Base-by-base conservation (phyloP, 2,888 invertebrate species). In the Achlya flavicornis region DNA sequence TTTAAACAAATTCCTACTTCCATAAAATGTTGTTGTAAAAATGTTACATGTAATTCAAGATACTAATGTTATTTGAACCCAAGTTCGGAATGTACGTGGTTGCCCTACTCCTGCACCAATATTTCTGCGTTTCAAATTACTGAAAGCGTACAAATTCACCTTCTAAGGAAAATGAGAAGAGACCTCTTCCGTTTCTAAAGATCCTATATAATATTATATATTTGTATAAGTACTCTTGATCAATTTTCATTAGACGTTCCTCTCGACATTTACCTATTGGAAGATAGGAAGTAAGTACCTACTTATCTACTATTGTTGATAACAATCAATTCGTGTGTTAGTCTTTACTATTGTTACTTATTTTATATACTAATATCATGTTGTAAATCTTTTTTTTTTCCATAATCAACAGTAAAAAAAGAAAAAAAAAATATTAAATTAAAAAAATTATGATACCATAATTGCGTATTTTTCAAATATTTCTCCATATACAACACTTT, bases 41-140 rank as follows among this genome's bases (percentile, higher is more conserved):
- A n/a, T n/a, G n/a, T n/a, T n/a, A n/a, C n/a, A n/a, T n/a, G n/a
- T n/a, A n/a, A n/a, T n/a, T n/a, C n/a, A n/a, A n/a, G n/a, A n/a
- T n/a, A n/a, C n/a, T n/a, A n/a, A n/a, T n/a, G n/a, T n/a, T 1
- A 35, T 35, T 35, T 35, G 35, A 7, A 4, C 11, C 26, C 3
- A 43, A n/a, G 63, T 68, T 64, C 64, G 11, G 7, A 66, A 61
- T 62, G 61, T 65, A 58, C 33, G 63, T 64, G 41, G 38, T 62
- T 16, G 14, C 43, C 6, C 12, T 61, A 57, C 61, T 65, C 67
- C 67, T 67, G 64, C 63, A 74, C 67, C 66, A 72, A 71, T 75
- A 72, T 68, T 63, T 65, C 65, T 61, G 61, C 69, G 68, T 73
- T 73, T 79, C 72, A 68, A 79, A 76, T 80, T 67, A 77, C 74